phyloP scores from a whole-genome alignment of 92 coral and sea anemone genomes.

The Umimayanthus chanpuru region DNA sequence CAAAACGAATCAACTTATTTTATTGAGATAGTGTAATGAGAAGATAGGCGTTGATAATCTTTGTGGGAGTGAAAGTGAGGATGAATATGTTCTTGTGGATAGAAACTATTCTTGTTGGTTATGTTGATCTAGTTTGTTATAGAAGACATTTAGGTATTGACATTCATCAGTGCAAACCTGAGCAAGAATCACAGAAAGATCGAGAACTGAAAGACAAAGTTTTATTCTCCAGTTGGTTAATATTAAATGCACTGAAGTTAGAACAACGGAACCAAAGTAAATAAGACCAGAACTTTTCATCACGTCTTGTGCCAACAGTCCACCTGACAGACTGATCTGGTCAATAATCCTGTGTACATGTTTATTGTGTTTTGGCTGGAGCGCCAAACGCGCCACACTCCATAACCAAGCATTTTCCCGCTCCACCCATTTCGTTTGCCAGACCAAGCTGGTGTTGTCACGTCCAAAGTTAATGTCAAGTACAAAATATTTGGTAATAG shows the following conservation, averaged over 20 bases:
- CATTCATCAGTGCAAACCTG: no score
- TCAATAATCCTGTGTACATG: not conserved
- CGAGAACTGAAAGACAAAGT: not conserved
- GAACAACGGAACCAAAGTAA: not conserved
- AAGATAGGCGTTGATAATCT: no score
- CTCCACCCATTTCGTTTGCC: conserved; percentile 7
- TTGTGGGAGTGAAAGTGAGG: no score
- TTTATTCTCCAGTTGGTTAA: not conserved
- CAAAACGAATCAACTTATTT: no score
- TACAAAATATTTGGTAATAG: not conserved
- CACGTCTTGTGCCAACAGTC: not conserved
- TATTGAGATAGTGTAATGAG: no score
- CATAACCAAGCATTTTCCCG: not conserved
- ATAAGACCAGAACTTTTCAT: not conserved
- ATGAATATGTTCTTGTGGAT: no score
- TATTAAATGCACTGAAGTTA: not conserved
- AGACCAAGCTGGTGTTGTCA: not conserved
- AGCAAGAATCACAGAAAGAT: no score
- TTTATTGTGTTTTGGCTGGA: not conserved
- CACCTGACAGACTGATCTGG: not conserved
- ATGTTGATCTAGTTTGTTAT: no score
- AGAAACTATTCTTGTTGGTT: no score
- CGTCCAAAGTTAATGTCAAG: not conserved
- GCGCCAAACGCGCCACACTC: not conserved
- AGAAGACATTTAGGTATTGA: no score